Evolutionary conservation across 2,113 vertebrate species (phyloP).

Genomic region (Scolopax mira): DNA sequence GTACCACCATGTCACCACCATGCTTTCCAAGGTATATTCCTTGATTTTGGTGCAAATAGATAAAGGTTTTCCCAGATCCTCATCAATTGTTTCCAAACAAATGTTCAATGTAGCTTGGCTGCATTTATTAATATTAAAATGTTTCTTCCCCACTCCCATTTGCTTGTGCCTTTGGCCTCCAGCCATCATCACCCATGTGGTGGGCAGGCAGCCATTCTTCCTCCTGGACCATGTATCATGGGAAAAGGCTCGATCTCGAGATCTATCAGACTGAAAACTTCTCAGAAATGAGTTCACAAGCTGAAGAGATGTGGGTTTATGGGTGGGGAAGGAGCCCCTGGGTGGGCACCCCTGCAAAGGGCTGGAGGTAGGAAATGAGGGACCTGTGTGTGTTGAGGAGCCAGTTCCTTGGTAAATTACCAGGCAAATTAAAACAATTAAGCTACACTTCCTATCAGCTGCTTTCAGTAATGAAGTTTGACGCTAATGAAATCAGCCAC

Average conservation of each 20-base stretch:
- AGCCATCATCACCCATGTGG: accelerated
- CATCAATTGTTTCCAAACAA: neutral
- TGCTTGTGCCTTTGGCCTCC: neutral
- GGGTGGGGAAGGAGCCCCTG: neutral
- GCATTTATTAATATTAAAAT: neutral
- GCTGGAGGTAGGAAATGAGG: neutral
- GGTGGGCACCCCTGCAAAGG: neutral
- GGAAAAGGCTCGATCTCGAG: neutral
- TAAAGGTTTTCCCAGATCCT: neutral
- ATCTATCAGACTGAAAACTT: neutral
- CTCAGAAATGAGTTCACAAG: neutral
- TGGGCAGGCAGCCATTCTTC: neutral
- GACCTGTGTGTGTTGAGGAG: accelerated
- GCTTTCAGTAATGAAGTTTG: neutral
- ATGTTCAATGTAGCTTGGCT: neutral
- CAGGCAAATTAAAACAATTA: neutral
- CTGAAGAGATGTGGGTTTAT: neutral
- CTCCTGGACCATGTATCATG: neutral
- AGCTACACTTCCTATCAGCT: neutral
- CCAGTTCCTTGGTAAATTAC: neutral
- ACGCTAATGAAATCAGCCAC: neutral
- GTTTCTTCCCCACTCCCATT: neutral
- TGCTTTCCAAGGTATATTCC: neutral
- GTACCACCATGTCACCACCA: neutral
- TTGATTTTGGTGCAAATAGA: neutral